Conservation (phyloP, 2,888 invertebrate species). For the Synergus gifuensis region DNA sequence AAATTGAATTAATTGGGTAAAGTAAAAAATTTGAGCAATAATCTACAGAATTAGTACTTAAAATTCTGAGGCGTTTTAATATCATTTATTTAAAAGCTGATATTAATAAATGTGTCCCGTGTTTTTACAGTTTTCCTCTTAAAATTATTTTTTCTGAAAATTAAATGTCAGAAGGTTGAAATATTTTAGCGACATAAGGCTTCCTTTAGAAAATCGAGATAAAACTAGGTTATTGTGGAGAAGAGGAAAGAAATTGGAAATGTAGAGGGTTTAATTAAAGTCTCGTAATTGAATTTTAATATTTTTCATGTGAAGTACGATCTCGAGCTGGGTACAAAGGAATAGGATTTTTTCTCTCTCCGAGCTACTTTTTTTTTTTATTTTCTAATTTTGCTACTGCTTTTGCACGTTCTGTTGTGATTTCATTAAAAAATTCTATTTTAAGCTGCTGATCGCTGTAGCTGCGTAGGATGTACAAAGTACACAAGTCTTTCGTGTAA, state of each 20-base stretch:
- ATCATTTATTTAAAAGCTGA: background rate
- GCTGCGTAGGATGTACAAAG: background rate
- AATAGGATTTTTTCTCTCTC: slow-evolving; percentile 1
- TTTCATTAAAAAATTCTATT: slow-evolving; percentile 11
- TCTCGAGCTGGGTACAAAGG: background rate
- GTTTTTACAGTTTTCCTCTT: background rate
- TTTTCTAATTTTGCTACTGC: background rate
- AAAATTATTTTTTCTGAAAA: background rate
- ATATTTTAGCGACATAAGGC: slow-evolving; percentile 16
- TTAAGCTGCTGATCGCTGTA: background rate
- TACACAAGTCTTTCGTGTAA: background rate
- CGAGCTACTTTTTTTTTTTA: background rate
- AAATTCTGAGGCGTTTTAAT: background rate
- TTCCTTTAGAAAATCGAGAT: slow-evolving; percentile 25
- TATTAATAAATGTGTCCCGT: background rate
- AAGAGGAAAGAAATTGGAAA: slow-evolving; percentile 11
- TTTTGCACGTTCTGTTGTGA: background rate
- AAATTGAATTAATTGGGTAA: background rate
- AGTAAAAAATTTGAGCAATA: background rate
- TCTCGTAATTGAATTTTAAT: slow-evolving; percentile 40
- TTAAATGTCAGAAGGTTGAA: background rate
- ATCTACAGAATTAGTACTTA: background rate
- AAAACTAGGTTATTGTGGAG: background rate
- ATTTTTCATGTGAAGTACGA: slow-evolving; percentile 17
- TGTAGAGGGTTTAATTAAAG: slow-evolving; percentile 28